These are phyloP conservation scores for Aethina tumida DNA, from an alignment of 1,140 invertebrate genomes.

Conservation along the genomic window DNA sequence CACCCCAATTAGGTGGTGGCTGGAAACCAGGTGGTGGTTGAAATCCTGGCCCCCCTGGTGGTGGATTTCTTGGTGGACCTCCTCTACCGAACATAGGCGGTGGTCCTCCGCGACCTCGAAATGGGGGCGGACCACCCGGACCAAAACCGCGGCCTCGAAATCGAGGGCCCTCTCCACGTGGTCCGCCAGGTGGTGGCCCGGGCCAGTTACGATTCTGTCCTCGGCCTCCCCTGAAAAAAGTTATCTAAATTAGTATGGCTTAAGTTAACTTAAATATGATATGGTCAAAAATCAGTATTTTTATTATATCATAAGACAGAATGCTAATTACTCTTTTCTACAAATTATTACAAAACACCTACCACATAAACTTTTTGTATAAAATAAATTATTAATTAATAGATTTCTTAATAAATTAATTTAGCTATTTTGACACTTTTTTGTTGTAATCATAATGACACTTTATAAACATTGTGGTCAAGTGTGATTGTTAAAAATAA, in stretches of 20 bases:
- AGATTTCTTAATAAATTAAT: too few species aligned
- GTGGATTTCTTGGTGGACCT: slow-evolving; percentile 40
- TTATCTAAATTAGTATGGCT: slow-evolving; percentile 1
- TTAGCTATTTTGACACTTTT: too few species aligned
- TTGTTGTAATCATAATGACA: too few species aligned
- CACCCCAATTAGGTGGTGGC: slow-evolving; percentile 48
- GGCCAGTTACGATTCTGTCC: slow-evolving; percentile 40
- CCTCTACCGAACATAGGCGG: slow-evolving; percentile 40
- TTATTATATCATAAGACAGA: too few species aligned
- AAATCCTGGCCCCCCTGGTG: slow-evolving; percentile 32
- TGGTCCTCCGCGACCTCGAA: slow-evolving; percentile 40
- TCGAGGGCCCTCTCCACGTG: slow-evolving; percentile 40
- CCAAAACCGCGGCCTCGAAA: slow-evolving; percentile 58
- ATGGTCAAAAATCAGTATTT: background rate
- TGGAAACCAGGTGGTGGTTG: slow-evolving; percentile 44
- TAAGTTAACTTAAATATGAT: background rate
- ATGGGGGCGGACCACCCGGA: slow-evolving; percentile 52
- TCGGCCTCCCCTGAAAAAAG: slow-evolving; percentile 21
- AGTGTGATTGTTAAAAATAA: too few species aligned
- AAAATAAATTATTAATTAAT: too few species aligned
- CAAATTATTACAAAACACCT: too few species aligned
- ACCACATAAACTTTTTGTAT: too few species aligned
- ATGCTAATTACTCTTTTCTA: too few species aligned
- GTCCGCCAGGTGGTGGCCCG: slow-evolving; percentile 29
- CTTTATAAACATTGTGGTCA: too few species aligned